A percentile compares a stretch with the other conserved stretches of the same genome.
These are phyloP conservation scores for Adelognathus sp. DNA, from an alignment of 2,888 invertebrate species.

Conservation along the genomic window DNA sequence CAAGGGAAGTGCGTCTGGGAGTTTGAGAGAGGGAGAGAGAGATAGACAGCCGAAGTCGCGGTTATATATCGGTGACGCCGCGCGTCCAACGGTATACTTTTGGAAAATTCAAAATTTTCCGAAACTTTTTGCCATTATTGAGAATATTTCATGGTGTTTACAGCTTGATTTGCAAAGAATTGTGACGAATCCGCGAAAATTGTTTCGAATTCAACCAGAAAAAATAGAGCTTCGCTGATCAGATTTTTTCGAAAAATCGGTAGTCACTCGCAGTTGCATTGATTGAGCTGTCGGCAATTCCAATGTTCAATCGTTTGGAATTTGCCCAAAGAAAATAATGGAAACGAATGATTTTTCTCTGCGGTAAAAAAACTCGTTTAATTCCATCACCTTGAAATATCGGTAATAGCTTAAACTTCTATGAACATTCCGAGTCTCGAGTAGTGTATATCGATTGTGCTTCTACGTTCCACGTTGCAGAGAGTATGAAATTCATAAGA, in stretches of 20 bases:
- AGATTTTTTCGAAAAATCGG: too few species aligned
- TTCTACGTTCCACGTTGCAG: too few species aligned
- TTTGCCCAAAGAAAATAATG: neutral
- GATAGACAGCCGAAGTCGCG: constrained; percentile 28
- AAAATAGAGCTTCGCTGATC: too few species aligned
- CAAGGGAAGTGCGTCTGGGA: constrained; percentile 70
- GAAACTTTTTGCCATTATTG: neutral
- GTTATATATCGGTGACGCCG: constrained; percentile 20
- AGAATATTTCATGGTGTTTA: neutral
- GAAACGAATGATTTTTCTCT: neutral
- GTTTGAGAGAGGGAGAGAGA: constrained; percentile 44
- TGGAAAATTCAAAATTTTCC: neutral
- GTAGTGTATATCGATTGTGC: too few species aligned
- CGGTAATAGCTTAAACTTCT: too few species aligned
- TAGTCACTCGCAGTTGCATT: neutral
- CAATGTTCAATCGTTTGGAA: neutral
- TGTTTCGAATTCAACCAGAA: too few species aligned
- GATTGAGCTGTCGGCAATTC: neutral
- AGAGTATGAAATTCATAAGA: too few species aligned
- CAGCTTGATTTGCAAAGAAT: neutral
- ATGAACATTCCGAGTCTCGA: too few species aligned
- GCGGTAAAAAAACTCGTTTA: too few species aligned
- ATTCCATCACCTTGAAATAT: too few species aligned
- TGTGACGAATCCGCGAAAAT: neutral
- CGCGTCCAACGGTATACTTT: constrained; percentile 7